Percentiles rank a stretch among this genome's conserved stretches.
Conservation (phyloP, 2,113 vertebrate species). For the Paradoxurus hermaphroditus region DNA sequence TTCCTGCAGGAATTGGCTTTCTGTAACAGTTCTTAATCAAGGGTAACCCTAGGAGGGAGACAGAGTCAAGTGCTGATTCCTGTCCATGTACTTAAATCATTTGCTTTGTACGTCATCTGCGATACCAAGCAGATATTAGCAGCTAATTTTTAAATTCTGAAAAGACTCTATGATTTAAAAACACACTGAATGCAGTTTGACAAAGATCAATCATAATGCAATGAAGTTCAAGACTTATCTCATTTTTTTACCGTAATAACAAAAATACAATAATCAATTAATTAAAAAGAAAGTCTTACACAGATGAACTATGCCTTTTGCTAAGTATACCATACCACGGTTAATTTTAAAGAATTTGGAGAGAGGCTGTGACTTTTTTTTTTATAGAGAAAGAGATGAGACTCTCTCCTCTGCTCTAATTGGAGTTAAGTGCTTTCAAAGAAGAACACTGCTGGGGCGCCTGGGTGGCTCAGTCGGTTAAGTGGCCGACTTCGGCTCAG, state of each 20-base stretch:
- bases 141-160: constrained; percentile 28
- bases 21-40: constrained; percentile 79
- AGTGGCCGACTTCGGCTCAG: too few relatives aligned
- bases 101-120: constrained; percentile 59
- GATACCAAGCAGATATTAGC: constrained; percentile 36
- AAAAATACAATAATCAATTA: constrained; percentile 1
- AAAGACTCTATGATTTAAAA: constrained; percentile 29
- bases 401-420: background rate
- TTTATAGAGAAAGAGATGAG: background rate
- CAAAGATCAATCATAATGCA: constrained; percentile 36
- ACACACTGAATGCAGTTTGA: background rate
- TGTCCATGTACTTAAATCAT: constrained; percentile 72
- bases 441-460: too few relatives aligned
- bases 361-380: background rate
- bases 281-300: constrained; percentile 25
- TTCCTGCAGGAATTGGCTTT: constrained; percentile 77
- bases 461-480: too few relatives aligned
- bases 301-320: background rate
- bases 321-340: background rate
- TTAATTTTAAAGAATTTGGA: constrained; percentile 23
- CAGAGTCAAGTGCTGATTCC: constrained; percentile 73
- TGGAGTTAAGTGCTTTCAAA: background rate
- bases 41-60: constrained; percentile 78
- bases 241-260: background rate
- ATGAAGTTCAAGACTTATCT: constrained; percentile 28